phyloP scores from a whole-genome alignment of 2,113 vertebrate genomes.

The Trogon melanurus region DNA sequence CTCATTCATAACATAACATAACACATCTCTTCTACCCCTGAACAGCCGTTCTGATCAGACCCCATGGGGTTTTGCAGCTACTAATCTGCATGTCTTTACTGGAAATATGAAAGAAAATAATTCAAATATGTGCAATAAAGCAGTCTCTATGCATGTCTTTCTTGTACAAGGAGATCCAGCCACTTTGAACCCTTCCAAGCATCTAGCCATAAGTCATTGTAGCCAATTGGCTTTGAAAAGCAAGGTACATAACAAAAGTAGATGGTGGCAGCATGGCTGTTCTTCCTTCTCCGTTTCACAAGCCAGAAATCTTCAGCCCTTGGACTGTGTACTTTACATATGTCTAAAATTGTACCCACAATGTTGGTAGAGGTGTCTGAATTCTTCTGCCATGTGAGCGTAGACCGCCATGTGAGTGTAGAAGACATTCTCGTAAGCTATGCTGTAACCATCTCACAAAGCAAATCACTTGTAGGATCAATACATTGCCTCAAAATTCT shows the following conservation, averaged over 20 bases:
- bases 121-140: neutral
- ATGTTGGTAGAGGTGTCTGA: neutral
- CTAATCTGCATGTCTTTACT: neutral
- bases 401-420: neutral
- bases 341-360: neutral
- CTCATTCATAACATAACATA: fast-evolving
- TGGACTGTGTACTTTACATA: neutral
- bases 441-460: neutral
- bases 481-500: neutral
- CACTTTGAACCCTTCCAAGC: neutral
- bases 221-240: neutral
- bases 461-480: neutral
- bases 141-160: neutral
- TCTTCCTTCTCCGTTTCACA: neutral
- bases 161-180: neutral
- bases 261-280: neutral
- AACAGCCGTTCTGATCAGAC: neutral
- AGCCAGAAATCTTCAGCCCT: neutral
- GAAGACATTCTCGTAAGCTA: neutral
- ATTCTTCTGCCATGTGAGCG: neutral
- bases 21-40: neutral
- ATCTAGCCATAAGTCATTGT: too few relatives aligned
- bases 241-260: neutral
- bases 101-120: neutral
- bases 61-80: neutral